Conservation (phyloP, 2,797 vertebrate species). For the Taenioides sp. region DNA sequence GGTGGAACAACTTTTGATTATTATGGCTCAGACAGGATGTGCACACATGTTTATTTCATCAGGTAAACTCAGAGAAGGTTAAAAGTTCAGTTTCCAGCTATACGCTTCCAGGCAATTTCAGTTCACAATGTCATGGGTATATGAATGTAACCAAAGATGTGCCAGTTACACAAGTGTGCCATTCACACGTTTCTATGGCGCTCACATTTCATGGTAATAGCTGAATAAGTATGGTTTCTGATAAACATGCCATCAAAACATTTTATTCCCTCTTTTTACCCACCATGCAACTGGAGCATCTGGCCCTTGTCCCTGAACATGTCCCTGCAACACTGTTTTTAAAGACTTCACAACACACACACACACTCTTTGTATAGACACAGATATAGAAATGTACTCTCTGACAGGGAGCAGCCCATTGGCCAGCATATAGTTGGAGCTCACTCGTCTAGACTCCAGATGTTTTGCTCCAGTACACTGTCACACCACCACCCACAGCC, state of each 20-base stretch:
- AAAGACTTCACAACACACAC: neutral
- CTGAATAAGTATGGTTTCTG: neutral
- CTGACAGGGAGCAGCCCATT: constrained; percentile 53
- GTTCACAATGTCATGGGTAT: neutral
- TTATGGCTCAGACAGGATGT: neutral
- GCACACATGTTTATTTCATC: neutral
- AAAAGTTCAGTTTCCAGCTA: neutral
- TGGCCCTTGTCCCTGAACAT: constrained; percentile 5
- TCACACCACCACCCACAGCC: constrained; percentile 44
- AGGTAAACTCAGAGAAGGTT: neutral
- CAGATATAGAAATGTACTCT: constrained; percentile 34
- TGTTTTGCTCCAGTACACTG: constrained; percentile 71
- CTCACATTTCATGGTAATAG: neutral
- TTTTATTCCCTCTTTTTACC: constrained; percentile 1
- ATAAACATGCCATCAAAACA: neutral
- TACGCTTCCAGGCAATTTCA: neutral
- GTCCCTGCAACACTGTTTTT: constrained; percentile 5
- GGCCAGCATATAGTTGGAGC: constrained; percentile 61
- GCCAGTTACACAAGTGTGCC: neutral
- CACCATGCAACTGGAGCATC: neutral
- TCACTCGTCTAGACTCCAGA: constrained; percentile 89
- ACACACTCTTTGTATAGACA: constrained; percentile 4
- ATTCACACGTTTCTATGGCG: neutral
- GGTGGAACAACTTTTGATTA: neutral
- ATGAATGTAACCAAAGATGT: neutral